These are phyloP conservation scores for Tapera naevia DNA, from an alignment of 2,797 vertebrate genomes.

Conservation along the genomic window DNA sequence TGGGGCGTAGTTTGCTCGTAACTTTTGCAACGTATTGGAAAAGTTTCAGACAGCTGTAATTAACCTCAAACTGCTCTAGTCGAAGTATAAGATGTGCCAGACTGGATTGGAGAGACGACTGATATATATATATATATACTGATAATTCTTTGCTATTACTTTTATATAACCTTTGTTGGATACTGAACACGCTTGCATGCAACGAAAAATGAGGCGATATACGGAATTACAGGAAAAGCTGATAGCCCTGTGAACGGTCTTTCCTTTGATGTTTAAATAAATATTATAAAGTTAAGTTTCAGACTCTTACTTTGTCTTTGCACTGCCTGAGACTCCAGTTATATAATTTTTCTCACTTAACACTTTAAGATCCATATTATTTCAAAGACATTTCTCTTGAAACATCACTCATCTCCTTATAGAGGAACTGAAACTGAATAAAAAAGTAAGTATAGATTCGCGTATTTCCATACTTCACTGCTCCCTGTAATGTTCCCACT, in stretches of 20 bases:
- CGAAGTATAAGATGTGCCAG: neutral
- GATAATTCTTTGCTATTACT: neutral
- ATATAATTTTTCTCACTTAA: fast-evolving
- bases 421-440: neutral
- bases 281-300: neutral
- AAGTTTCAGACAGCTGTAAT: neutral
- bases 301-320: neutral
- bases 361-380: neutral
- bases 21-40: neutral
- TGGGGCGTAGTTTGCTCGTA: neutral
- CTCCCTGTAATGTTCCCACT: neutral
- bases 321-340: neutral
- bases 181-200: neutral
- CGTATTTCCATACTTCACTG: neutral
- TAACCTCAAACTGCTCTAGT: neutral
- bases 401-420: neutral
- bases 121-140: fast-evolving
- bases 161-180: neutral
- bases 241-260: neutral
- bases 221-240: neutral
- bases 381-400: neutral
- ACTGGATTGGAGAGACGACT: neutral
- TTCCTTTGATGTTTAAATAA: neutral
- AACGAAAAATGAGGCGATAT: neutral
- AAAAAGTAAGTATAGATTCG: neutral